Base-by-base conservation (phyloP, 2,797 vertebrate genomes). In the Sandelia bainsii region DNA sequence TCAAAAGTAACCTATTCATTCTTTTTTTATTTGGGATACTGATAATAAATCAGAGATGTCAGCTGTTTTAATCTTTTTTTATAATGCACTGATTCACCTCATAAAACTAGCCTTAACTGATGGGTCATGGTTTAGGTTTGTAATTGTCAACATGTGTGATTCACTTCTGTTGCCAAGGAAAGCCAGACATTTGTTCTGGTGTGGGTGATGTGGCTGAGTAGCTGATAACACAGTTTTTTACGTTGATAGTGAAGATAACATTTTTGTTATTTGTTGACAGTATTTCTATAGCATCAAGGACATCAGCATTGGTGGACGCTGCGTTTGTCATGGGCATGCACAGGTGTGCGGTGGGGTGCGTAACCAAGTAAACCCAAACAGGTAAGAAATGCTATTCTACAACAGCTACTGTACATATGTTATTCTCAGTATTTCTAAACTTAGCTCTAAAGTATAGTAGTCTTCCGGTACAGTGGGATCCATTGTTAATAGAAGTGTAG, bases 211-310 rank as follows among this genome's bases (percentile, higher is more conserved):
- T 80, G 48, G 17, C 32, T 23, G 37, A 53, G 22, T 27, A 17
- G 39, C 56, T 66, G 65, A 77, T 72, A 79, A 76, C 58, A 45
- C 19, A 1, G 19, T 17, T 65, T 0, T 34, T 62, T 40, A 62
- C 13, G 70, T 72, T 54, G 42, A 49, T 16, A 19, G 3, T 56
- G 42, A 63, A 77, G 39, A 68, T 79, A 40, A 77, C 5, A 11
- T 78, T 69, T 64, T 57, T 29, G 9, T 22, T 25, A 11, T 82
- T 58, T 86, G 54, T 65, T 67, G 4, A 72, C 86, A 99, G 97
- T 99, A 99, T 89, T 99, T 95, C 83, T 99, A 98, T 69, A 98
- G 97, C 77, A 96, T 99, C 90, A 98, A 98, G 91, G 97, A 98
- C 87, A 96, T 99, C 93, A 98, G 96, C 80, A 68, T 98, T 6